phyloP scores from a whole-genome alignment of 2,888 invertebrate species.

The Biston betularia region DNA sequence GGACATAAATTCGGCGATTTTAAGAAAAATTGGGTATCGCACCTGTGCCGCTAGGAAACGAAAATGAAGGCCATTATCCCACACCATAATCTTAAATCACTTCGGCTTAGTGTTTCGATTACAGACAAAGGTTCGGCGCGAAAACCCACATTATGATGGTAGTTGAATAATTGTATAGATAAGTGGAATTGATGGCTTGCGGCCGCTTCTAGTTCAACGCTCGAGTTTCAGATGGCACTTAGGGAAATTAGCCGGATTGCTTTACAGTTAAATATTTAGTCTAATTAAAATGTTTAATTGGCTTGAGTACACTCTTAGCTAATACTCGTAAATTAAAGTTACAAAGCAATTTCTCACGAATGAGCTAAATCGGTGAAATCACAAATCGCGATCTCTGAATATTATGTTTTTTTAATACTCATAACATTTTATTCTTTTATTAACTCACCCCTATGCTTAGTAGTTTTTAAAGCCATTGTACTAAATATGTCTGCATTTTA shows the following conservation, averaged over 20 bases:
- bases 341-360: slow-evolving; percentile 14
- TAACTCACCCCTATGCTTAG: neutral
- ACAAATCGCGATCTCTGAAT: neutral
- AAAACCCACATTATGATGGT: slow-evolving; percentile 83
- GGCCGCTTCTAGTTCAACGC: slow-evolving; percentile 48
- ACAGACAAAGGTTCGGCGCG: slow-evolving; percentile 81
- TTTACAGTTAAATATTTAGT: slow-evolving; percentile 26
- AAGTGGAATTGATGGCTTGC: slow-evolving; percentile 76
- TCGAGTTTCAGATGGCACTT: slow-evolving; percentile 28
- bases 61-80: slow-evolving; percentile 83
- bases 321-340: slow-evolving; percentile 10
- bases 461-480: neutral
- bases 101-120: slow-evolving; percentile 84
- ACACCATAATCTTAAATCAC: slow-evolving; percentile 85
- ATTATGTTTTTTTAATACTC: neutral
- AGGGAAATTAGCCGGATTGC: slow-evolving; percentile 31
- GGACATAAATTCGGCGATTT: slow-evolving; percentile 72
- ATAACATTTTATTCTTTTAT: neutral
- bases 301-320: slow-evolving; percentile 13
- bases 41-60: slow-evolving; percentile 76
- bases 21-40: slow-evolving; percentile 74
- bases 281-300: slow-evolving; percentile 29
- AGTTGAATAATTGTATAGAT: slow-evolving; percentile 84
- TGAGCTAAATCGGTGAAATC: slow-evolving; percentile 1
- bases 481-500: neutral